phyloP scores from a whole-genome alignment of 2,888 invertebrate species.

The Sphaeridia pumilis region DNA sequence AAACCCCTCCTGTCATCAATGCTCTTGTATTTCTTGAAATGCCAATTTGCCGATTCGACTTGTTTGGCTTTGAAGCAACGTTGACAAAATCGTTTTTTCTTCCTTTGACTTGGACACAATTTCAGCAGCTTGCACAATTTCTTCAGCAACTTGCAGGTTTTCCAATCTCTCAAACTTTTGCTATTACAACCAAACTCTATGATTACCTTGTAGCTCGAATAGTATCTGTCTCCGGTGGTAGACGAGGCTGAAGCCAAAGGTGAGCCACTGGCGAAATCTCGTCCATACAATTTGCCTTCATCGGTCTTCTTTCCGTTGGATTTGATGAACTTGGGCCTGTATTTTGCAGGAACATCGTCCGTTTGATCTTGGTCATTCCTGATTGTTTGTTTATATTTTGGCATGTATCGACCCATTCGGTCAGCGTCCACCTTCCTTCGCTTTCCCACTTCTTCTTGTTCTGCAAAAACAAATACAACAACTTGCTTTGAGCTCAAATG shows the following conservation, averaged over 20 bases:
- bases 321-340: slow-evolving; percentile 21
- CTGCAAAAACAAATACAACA: slow-evolving; percentile 7
- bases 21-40: no score
- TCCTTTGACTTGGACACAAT: no score
- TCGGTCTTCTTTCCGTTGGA: slow-evolving; percentile 15
- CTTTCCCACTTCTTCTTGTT: slow-evolving; percentile 19
- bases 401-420: slow-evolving; percentile 49
- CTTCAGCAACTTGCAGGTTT: no score
- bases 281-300: slow-evolving; percentile 25
- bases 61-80: no score
- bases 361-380: slow-evolving; percentile 40
- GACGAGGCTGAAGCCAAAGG: slow-evolving; percentile 29
- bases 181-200: no score
- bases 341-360: slow-evolving; percentile 36
- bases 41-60: no score
- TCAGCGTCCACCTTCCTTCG: slow-evolving; percentile 52
- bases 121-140: no score
- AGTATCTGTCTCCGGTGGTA: slow-evolving; percentile 39
- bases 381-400: slow-evolving; percentile 53
- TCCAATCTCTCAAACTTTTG: no score
- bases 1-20: no score
- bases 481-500: background rate
- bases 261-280: slow-evolving; percentile 26
- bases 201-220: slow-evolving; percentile 48
- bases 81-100: no score